These are phyloP conservation scores for Mionectes macconnelli DNA, from an alignment of 2,113 vertebrate species.

Conservation along the genomic window DNA sequence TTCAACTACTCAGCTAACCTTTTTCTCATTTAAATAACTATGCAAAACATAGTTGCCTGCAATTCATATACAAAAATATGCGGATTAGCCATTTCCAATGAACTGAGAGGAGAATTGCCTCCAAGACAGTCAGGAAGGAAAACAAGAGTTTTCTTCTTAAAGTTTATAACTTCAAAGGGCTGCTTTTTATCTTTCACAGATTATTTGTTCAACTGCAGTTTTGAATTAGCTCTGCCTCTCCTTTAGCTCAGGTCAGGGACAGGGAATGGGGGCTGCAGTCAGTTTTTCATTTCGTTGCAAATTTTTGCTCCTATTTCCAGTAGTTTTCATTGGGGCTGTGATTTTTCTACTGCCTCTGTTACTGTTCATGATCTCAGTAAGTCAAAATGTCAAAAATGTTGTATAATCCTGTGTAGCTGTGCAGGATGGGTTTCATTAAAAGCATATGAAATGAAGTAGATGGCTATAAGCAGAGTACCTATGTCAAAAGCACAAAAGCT, in stretches of 20 bases:
- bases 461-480: too few relatives aligned
- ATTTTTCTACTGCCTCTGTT: neutral
- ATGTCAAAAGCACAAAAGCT: too few relatives aligned
- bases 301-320: neutral
- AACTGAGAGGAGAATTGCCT: neutral
- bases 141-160: neutral
- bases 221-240: neutral
- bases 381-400: neutral
- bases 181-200: constrained; percentile 42
- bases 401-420: neutral
- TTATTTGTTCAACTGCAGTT: constrained; percentile 24
- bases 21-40: constrained; percentile 31
- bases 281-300: neutral
- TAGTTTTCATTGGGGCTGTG: neutral
- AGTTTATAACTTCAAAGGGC: constrained; percentile 21
- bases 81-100: constrained; percentile 11
- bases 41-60: neutral
- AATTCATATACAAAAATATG: constrained; percentile 11
- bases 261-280: neutral
- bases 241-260: neutral
- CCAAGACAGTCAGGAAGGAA: constrained; percentile 1
- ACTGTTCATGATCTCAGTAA: neutral
- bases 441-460: too few relatives aligned
- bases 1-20: neutral
- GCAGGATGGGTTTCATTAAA: neutral